Evolutionary conservation across 2,113 vertebrate species (phyloP), one percentile per base, ranked within the genome.

Genomic region (Ailurus styani): DNA sequence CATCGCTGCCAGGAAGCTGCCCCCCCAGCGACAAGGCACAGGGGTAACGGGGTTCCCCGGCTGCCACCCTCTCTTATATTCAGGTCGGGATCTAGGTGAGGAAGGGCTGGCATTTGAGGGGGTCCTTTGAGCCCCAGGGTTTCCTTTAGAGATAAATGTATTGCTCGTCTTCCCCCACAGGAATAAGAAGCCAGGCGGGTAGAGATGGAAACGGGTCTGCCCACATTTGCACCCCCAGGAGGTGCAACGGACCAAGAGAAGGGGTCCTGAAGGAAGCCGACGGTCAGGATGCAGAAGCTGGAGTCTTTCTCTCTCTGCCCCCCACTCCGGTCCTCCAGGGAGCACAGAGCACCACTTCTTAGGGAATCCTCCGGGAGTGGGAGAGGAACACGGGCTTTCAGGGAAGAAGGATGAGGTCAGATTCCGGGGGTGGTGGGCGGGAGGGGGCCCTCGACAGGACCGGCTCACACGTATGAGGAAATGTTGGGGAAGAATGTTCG

Each of bases 301-400:
- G 14, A 60, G 42, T 29, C 21, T 21, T 17, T 34, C 50, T 40
- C 40, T 31, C 50, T 42, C 45, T 6, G 45, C n/a, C 55, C 6
- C 6, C 29, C 12, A 0, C 21, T 31, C 2, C 4, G 27, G 0
- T 2, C 62, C 62, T 29, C 27, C 5, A 3, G 45, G 47, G 72
- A 50, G 81, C 82, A 1, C 5, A n/a, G 21, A 40, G 15, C 0
- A 23, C 60, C 3, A 2, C 2, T 20, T 68, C 37, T n/a, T 6
- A n/a, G n/a, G 57, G 47, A 18, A 12, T 47, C 40, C 40, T 73
- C 91, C 5, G 18, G 29, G 42, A 64, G 25, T 7, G 1, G 40
- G 29, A 87, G 84, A 31, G 42, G 73, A 68, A 68, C 18, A 20
- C 0, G 17, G 34, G 37, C 4, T 37, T 68, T 68, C 13, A 20